phyloP scores from a whole-genome alignment of 2,888 invertebrate genomes.

The Seladonia tumulorum region DNA sequence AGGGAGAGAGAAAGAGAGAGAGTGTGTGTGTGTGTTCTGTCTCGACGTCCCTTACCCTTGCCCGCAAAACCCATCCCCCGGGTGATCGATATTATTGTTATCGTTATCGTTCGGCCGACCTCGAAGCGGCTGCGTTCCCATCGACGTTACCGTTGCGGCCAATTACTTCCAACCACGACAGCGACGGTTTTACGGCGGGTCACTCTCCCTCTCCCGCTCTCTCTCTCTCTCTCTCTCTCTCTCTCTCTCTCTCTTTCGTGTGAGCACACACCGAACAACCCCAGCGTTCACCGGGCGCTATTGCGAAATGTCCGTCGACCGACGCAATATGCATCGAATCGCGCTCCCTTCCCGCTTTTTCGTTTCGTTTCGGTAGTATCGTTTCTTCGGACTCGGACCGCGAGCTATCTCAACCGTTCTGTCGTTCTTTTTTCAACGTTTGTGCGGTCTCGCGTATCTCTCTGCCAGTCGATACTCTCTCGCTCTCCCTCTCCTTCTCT shows the following conservation, averaged over 20 bases:
- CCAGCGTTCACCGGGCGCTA: conserved; percentile 14
- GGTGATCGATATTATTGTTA: conserved; percentile 81
- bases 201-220: not conserved
- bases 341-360: conserved; percentile 17
- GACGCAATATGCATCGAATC: conserved; percentile 56
- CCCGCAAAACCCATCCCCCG: conserved; percentile 48
- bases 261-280: not conserved
- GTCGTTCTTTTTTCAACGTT: conserved; percentile 14
- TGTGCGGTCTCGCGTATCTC: not conserved
- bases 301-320: conserved; percentile 35
- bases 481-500: not conserved
- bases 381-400: conserved; percentile 21
- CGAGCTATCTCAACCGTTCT: conserved; percentile 15
- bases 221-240: not conserved
- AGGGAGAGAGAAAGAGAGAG: not conserved
- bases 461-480: conserved; percentile 8
- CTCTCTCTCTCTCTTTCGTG: not conserved
- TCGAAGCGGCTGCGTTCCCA: conserved; percentile 58
- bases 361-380: not conserved
- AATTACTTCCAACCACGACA: conserved; percentile 57
- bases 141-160: conserved; percentile 63
- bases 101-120: conserved; percentile 77
- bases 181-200: conserved; percentile 42
- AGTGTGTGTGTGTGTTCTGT: not conserved
- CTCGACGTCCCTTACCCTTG: conserved; percentile 28